These are phyloP conservation scores for Netta rufina DNA, from an alignment of 2,797 vertebrate species.

Conservation along the genomic window DNA sequence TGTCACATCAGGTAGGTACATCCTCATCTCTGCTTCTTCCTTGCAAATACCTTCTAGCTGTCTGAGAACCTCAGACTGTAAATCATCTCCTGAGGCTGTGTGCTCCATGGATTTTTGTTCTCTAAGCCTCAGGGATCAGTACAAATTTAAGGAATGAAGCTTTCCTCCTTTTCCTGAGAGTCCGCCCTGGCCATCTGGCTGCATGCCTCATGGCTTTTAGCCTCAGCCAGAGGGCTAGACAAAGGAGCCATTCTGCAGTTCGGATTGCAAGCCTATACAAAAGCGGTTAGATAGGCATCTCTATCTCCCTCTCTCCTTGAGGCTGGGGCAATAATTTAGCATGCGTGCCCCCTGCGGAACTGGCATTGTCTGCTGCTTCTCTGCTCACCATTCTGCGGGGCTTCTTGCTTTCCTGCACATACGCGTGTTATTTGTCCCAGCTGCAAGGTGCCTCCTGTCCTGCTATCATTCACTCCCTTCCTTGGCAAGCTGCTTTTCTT, in stretches of 20 bases:
- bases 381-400: accelerated
- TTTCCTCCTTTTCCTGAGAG: background rate
- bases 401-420: background rate
- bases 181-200: constrained; percentile 24
- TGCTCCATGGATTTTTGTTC: background rate
- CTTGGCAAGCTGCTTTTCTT: background rate
- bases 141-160: background rate
- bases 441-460: background rate
- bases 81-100: background rate
- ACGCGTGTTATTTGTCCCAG: background rate
- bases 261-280: background rate
- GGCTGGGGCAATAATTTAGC: background rate
- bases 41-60: background rate
- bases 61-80: background rate
- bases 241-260: constrained; percentile 30
- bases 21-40: background rate
- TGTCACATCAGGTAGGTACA: background rate
- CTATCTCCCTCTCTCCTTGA: background rate
- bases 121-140: background rate
- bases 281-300: background rate
- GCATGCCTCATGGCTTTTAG: background rate
- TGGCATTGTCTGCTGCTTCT: background rate
- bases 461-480: background rate
- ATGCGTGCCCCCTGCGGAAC: background rate
- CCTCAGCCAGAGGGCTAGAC: background rate